Base-by-base conservation (phyloP, 2,113 vertebrate genomes). In the Ailurus styani region DNA sequence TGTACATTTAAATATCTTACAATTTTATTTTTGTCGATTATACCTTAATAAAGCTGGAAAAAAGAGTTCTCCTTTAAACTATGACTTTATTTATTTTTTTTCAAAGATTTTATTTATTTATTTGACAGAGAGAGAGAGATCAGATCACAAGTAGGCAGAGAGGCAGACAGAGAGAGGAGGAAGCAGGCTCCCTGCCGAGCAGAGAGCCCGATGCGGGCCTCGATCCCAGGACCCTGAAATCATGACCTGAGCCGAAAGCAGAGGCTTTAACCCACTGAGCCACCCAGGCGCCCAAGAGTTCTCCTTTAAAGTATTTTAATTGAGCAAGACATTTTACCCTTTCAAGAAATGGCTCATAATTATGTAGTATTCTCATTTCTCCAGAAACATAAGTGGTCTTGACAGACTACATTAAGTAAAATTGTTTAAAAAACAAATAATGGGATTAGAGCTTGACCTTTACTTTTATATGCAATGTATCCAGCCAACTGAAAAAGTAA, bases 381-480 rank as follows among this genome's bases (percentile, higher is more conserved):
- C 86, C 85, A 97, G 37, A 96, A 68, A 95, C 31, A 66, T 87
- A 89, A 95, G 91, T 91, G 55, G 60, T 93, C 34, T 94, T 95
- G 73, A 96, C 60, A 95, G 42, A 93, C 37, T 94, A 89, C 47
- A 91, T 95, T 97, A 96, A 84, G 47, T 93, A 97, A 95, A 91
- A 91, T 78, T 93, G 20, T 88, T 91, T 72, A 57, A 93, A 77
- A 95, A 98, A 94, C 40, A 96, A 93, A 90, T 81, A 91, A 96
- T 54, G 93, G n/a, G 68, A 89, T 93, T 82, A 91, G 37, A 29
- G 68, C 87, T 95, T 91, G 82, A 95, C 83, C 57, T 95, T 97
- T 91, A 86, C 64, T 93, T 95, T 93, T 42, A 20, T 29, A 45
- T 50, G 62, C 13, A 79, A 75, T 64, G 83, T n/a, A 87, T 55